phyloP scores from a whole-genome alignment of 2,113 vertebrate species.

The Uria aalge region DNA sequence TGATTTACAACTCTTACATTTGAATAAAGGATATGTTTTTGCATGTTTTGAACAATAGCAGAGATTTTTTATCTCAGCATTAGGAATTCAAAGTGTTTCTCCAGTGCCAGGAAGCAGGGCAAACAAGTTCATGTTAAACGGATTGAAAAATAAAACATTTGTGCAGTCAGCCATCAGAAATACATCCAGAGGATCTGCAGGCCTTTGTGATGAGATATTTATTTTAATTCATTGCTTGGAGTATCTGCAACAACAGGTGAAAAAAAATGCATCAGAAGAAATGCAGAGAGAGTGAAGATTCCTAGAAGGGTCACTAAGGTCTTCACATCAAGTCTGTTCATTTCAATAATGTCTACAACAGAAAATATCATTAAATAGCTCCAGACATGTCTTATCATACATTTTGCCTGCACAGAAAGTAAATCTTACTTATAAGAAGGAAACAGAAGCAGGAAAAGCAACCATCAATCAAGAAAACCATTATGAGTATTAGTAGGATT shows the following conservation, averaged over 20 bases:
- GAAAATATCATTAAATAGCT: slow-evolving; percentile 17
- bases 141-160: slow-evolving; percentile 64
- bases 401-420: neutral
- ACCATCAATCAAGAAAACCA: neutral
- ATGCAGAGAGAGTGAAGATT: neutral
- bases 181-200: slow-evolving; percentile 37
- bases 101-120: neutral
- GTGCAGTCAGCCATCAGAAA: slow-evolving; percentile 54
- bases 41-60: slow-evolving; percentile 57
- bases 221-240: slow-evolving; percentile 32
- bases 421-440: neutral
- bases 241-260: slow-evolving; percentile 41
- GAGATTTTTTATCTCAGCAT: neutral
- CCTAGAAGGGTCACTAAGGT: neutral
- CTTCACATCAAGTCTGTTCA: neutral
- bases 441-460: slow-evolving; percentile 2
- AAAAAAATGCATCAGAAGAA: neutral
- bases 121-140: slow-evolving; percentile 62
- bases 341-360: neutral
- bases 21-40: slow-evolving; percentile 57
- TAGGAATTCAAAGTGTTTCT: slow-evolving; percentile 7
- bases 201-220: slow-evolving; percentile 22
- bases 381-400: neutral
- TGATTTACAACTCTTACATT: slow-evolving; percentile 42
- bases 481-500: neutral